phyloP scores from a whole-genome alignment of 2,113 vertebrate genomes.

The Willisornis vidua region DNA sequence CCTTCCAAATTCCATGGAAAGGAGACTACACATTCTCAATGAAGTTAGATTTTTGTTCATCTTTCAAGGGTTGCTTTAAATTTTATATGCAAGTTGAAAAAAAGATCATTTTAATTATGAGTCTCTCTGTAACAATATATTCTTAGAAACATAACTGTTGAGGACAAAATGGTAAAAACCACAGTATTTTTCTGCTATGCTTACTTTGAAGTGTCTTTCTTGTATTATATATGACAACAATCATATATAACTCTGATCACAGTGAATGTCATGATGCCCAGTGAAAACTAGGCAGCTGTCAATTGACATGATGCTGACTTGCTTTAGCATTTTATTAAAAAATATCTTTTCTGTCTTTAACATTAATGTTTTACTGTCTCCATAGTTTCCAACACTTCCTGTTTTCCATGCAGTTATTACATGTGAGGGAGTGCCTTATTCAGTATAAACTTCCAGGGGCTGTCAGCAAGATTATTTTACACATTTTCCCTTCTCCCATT shows the following conservation, averaged over 20 bases:
- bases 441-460: background rate
- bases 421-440: background rate
- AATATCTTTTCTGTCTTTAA: background rate
- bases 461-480: background rate
- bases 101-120: background rate
- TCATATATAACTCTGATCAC: background rate
- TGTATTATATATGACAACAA: background rate
- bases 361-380: background rate
- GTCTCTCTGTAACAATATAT: background rate
- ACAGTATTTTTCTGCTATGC: background rate
- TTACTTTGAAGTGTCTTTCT: background rate
- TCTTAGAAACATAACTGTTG: background rate
- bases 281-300: background rate
- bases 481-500: background rate
- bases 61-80: slow-evolving; percentile 30
- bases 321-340: background rate
- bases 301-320: background rate
- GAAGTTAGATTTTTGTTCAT: background rate
- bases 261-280: background rate
- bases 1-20: background rate
- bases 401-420: background rate
- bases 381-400: background rate
- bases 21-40: background rate
- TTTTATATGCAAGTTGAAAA: background rate
- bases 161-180: background rate